Base-by-base conservation (phyloP, 2,113 vertebrate genomes). In the Aegithalos caudatus region DNA sequence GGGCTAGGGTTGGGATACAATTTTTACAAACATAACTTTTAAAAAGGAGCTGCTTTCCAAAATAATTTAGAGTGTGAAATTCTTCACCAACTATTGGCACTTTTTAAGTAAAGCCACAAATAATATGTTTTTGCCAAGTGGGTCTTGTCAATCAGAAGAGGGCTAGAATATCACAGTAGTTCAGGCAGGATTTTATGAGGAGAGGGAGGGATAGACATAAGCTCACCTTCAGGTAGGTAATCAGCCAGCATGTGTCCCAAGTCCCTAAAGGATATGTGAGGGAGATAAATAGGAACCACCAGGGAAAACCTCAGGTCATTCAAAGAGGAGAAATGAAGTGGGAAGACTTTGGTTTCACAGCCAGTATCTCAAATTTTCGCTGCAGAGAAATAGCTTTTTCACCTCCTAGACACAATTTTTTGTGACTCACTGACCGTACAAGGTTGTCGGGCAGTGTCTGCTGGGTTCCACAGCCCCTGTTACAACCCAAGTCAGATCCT, bases 371-470 rank as follows among this genome's bases (percentile, higher is more conserved):
- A 57, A 10, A 48, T 44, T 83, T 57, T 69, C 10, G 1, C 8
- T n/a, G 18, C 12, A 24, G 5, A 42, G n/a, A n/a, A 86, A 20
- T 15, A 47, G 16, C 5, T 38, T 93, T 64, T 78, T 50, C n/a
- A 62, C 23, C n/a, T 42, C 27, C 44, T 66, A 58, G 45, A 25
- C 38, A 17, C 9, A 3, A 1, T 3, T 38, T 72, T 69, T 71
- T 45, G 20, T 42, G 48, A 21, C 0, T 0, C 33, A 3, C 9
- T 56, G 57, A 44, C 17, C 8, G 19, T 9, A 14, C 4, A 3
- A 71, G 13, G 11, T 21, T 65, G 9, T 65, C 4, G 15, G 57
- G 35, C 22, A 18, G 28, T 1, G 2, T 85, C 62, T 80, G 28
- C n/a, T 80, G 48, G 8, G 27, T 51, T 66, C 48, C 38, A 51